Evolutionary conservation across 2,797 vertebrate species (phyloP).

Genomic region (Sebastes cheni): DNA sequence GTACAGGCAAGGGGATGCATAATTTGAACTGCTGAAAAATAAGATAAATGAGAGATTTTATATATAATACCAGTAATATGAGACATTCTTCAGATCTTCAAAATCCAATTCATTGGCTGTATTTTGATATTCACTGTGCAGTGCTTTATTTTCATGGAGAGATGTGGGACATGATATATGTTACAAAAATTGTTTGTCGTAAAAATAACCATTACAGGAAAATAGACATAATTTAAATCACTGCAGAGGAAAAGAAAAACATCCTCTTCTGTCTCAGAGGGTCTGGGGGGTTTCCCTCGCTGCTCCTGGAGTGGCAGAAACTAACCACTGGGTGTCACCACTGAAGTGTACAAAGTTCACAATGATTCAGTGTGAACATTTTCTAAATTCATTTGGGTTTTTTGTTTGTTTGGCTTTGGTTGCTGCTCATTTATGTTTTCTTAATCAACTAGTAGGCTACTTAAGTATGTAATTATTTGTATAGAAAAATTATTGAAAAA

Average conservation of each 20-base stretch:
- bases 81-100: not conserved
- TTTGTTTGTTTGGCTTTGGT: not conserved
- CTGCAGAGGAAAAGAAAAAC: not conserved
- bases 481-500: not conserved
- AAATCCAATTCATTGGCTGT: not conserved
- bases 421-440: not conserved
- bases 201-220: not conserved
- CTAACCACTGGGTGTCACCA: constrained; percentile 66
- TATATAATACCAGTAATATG: not conserved
- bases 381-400: not conserved
- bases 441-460: not conserved
- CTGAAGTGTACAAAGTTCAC: constrained; percentile 1
- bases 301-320: not conserved
- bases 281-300: not conserved
- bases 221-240: not conserved
- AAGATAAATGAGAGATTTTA: not conserved
- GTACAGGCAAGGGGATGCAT: not conserved
- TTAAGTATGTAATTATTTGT: not conserved
- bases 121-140: not conserved
- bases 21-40: not conserved
- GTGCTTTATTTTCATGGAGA: not conserved
- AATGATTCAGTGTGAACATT: not conserved
- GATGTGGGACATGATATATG: not conserved
- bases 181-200: not conserved
- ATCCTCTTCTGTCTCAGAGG: constrained; percentile 1